phyloP scores from a whole-genome alignment of 2,888 invertebrate genomes.

The Calameuta idolon region DNA sequence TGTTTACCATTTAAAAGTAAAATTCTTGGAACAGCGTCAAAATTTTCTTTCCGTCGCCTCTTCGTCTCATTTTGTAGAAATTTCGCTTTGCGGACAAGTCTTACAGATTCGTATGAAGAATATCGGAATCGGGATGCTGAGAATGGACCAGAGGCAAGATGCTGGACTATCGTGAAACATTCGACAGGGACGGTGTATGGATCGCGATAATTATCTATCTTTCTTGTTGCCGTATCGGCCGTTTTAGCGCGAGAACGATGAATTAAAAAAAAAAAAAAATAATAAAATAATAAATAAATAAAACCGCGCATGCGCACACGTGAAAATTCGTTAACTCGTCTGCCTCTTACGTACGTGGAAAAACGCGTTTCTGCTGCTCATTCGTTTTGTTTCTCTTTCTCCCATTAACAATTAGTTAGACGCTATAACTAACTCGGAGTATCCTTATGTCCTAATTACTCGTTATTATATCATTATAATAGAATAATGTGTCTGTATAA shows the following conservation, averaged over 20 bases:
- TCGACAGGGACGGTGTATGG: background rate
- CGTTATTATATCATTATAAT: conserved; percentile 37
- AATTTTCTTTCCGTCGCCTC: background rate
- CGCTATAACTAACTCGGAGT: conserved; percentile 13
- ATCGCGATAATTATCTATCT: background rate
- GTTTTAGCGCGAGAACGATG: background rate
- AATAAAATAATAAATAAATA: conserved; percentile 46
- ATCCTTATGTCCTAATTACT: conserved; percentile 17
- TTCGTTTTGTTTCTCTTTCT: conserved; percentile 12
- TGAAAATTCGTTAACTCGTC: background rate
- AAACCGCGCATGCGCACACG: background rate
- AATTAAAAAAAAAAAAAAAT: background rate
- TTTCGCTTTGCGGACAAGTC: background rate
- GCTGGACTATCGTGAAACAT: background rate
- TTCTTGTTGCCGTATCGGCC: background rate
- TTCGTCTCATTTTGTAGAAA: background rate
- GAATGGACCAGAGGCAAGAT: background rate
- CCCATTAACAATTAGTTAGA: conserved; percentile 30
- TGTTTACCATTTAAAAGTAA: too few relatives aligned
- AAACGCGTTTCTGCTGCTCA: background rate
- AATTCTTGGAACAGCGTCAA: background rate
- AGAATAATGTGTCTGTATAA: conserved; percentile 29
- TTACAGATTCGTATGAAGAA: background rate
- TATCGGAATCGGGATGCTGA: background rate
- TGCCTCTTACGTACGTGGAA: background rate